Conservation (phyloP, 2,797 vertebrate genomes). For the Malacoraja senta region DNA sequence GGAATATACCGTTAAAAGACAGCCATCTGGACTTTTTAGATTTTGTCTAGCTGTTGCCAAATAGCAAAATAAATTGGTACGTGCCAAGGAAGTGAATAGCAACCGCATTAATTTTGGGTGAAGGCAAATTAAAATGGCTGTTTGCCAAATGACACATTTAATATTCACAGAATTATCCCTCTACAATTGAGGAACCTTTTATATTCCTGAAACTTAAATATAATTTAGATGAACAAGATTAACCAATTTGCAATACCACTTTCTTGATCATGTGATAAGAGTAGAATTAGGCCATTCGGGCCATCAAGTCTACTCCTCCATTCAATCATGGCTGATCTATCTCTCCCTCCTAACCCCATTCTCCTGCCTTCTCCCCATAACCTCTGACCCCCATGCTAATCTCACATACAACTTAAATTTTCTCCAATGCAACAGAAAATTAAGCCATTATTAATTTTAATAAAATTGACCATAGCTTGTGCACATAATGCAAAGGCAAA, state of each 20-base stretch:
- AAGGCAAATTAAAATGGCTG: no score
- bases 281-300: no score
- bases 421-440: not conserved
- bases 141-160: not conserved
- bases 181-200: not conserved
- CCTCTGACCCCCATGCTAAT: no score
- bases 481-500: not conserved
- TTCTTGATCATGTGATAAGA: not conserved
- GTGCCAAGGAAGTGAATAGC: not conserved
- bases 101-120: not conserved
- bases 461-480: not conserved
- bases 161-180: not conserved
- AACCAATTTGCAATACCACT: not conserved
- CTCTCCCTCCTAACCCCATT: no score
- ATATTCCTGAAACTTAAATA: not conserved
- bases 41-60: no score
- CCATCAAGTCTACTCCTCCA: no score
- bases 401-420: not conserved
- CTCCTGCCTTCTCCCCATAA: no score
- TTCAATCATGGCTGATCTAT: no score
- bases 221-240: not conserved
- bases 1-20: not conserved
- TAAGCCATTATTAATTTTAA: not conserved
- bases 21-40: not conserved
- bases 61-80: no score